Percentiles rank a stretch among this genome's conserved stretches.
Evolutionary conservation across 2,797 vertebrate species (phyloP).

Genomic region (Lutjanus campechanus): DNA sequence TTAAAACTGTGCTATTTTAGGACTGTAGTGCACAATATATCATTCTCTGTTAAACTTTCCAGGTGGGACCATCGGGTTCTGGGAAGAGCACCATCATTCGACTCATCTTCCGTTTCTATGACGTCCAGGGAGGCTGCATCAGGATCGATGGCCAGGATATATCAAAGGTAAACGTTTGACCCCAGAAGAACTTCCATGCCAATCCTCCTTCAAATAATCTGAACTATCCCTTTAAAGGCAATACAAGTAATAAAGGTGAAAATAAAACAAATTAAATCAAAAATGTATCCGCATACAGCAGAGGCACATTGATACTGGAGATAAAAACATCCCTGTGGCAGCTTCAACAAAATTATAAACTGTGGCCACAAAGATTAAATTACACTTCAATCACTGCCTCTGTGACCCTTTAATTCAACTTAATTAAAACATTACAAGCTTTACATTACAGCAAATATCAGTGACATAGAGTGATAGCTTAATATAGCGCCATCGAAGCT

Average conservation of each 20-base stretch:
- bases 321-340: too few species aligned
- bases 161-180: slow-evolving; percentile 85
- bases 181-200: too few species aligned
- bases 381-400: not conserved
- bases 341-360: too few species aligned
- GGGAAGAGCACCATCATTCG: slow-evolving; percentile 97
- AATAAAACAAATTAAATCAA: too few species aligned
- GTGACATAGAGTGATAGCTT: not conserved
- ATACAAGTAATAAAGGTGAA: too few species aligned
- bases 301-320: too few species aligned
- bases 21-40: not conserved
- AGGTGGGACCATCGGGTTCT: slow-evolving; percentile 95
- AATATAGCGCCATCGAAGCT: not conserved
- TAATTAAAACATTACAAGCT: not conserved
- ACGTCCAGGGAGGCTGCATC: slow-evolving; percentile 91
- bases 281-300: too few species aligned
- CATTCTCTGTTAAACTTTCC: not conserved
- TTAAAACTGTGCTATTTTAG: not conserved
- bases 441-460: not conserved
- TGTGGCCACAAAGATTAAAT: not conserved
- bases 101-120: slow-evolving; percentile 96
- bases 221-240: too few species aligned
- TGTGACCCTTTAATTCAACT: not conserved
- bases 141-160: slow-evolving; percentile 95
- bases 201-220: too few species aligned